phyloP scores from a whole-genome alignment of 2,113 vertebrate genomes.

The Sceloporus undulatus region DNA sequence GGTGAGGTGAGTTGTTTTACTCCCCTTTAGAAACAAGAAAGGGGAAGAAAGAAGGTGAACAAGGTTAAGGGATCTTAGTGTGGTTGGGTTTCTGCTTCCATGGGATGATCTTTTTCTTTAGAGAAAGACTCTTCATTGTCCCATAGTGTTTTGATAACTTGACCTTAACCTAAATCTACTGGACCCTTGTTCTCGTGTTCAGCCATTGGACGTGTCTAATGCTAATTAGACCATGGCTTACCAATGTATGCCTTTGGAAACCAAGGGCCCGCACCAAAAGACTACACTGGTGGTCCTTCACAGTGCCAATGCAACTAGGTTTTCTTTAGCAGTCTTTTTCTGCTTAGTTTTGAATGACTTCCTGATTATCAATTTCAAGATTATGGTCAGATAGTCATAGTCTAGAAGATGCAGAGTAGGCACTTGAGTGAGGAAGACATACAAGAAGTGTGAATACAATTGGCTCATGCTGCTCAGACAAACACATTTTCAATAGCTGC shows the following conservation, averaged over 20 bases:
- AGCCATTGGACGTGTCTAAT: too few species aligned
- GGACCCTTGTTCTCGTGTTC: constrained; percentile 78
- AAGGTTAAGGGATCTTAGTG: constrained; percentile 32
- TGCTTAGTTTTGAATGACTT: constrained; percentile 26
- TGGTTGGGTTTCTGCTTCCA: constrained; percentile 50
- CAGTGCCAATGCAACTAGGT: constrained; percentile 42
- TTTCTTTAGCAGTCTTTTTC: constrained; percentile 38
- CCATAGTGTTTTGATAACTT: constrained; percentile 66
- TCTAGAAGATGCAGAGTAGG: fast-evolving
- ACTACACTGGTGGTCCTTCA: constrained; percentile 78
- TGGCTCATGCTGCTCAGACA: neutral
- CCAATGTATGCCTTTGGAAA: constrained; percentile 71
- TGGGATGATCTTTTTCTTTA: constrained; percentile 61
- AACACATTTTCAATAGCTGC: neutral
- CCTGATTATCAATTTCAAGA: neutral
- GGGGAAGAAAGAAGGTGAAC: constrained; percentile 25
- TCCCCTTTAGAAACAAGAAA: constrained; percentile 28
- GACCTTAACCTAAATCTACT: constrained; percentile 76
- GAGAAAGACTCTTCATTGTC: constrained; percentile 72
- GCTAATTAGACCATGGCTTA: constrained; percentile 83
- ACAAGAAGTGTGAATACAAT: neutral
- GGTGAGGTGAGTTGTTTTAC: constrained; percentile 66
- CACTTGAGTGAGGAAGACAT: neutral
- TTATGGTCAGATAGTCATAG: neutral
- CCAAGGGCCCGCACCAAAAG: constrained; percentile 61